Base-by-base conservation (phyloP, 2,113 vertebrate species). In the Capricornis sumatraensis region DNA sequence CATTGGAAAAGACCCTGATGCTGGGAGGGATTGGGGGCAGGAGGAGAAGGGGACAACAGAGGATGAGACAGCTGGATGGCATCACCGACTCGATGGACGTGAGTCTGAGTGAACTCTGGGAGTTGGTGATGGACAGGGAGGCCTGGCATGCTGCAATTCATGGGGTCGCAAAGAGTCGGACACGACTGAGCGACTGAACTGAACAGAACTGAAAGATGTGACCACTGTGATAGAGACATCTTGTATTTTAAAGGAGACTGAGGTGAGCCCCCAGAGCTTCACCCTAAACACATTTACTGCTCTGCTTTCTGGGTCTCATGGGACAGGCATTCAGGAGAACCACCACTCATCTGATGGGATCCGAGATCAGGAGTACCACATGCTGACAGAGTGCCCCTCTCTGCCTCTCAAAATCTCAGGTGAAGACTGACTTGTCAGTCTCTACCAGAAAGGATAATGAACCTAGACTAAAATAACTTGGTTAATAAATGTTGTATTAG, bases 371-470 rank as follows among this genome's bases (percentile, higher is more conserved):
- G 6, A 10, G 2, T 27, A 71, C 6, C 57, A 40, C 62, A 21
- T 58, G 47, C 17, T 78, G 12, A 71, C 15, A 85, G 76, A 64
- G n/a, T 27, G 33, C 30, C 58, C 30, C 9, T 57, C 17, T 64
- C 30, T 58, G 47, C 30, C 74, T 92, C 60, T 45, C 7, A 64
- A n/a, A 55, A 57, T 58, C 30, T 71, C 93, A 1, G 3, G 40
- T 25, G n/a, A 71, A 81, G 9, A 8, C 27, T 45, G 27, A 82
- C 62, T 30, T 87, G 30, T 84, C 19, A 33, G 36, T 82, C 33
- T 92, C 47, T 36, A 64, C 45, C 28, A n/a, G 25, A 86, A 83
- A n/a, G 25, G 27, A 17, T 81, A 40, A 96, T n/a, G 14, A 92
- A 58, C 13, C 27, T 53, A 4, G 33, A 96, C 11, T 16, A 84